Conservation (phyloP, 2,113 vertebrate species). For the Eretmochelys imbricata region DNA sequence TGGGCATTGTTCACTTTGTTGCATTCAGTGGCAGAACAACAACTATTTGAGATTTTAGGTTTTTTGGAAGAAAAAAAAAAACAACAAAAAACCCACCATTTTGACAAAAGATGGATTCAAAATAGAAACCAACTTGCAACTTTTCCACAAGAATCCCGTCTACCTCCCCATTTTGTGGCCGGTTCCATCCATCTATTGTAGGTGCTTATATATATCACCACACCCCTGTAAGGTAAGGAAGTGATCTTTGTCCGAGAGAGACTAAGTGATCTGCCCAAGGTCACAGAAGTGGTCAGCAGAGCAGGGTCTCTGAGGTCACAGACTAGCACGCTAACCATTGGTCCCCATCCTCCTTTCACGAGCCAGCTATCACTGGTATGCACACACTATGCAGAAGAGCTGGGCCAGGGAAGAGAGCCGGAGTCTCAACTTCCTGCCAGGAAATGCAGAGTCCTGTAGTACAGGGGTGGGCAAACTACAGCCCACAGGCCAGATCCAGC, state of each 20-base stretch:
- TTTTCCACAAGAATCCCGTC: too few relatives aligned
- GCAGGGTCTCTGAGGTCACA: not conserved
- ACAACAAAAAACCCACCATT: too few relatives aligned
- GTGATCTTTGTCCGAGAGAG: not conserved
- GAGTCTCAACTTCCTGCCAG: not conserved
- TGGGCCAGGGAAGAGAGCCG: not conserved
- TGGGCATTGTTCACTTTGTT: too few relatives aligned
- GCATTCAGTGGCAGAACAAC: too few relatives aligned
- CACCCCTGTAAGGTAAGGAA: not conserved
- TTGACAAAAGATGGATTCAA: too few relatives aligned
- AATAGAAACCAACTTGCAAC: too few relatives aligned
- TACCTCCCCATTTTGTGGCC: not conserved
- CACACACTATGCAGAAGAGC: not conserved
- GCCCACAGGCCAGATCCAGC: not conserved
- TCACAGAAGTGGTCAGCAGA: not conserved
- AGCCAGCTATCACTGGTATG: not conserved
- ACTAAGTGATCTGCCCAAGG: not conserved
- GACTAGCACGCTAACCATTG: not conserved
- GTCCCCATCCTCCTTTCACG: not conserved
- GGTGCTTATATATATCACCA: not conserved
- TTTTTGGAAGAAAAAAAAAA: too few relatives aligned
- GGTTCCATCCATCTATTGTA: not conserved
- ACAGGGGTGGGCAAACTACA: too few relatives aligned
- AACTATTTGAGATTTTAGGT: too few relatives aligned
- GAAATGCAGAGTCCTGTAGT: not conserved